A percentile compares a stretch with the other conserved stretches of the same genome.
Evolutionary conservation across 2,797 vertebrate genomes (phyloP).

Genomic region (Sebastes hubbsi): DNA sequence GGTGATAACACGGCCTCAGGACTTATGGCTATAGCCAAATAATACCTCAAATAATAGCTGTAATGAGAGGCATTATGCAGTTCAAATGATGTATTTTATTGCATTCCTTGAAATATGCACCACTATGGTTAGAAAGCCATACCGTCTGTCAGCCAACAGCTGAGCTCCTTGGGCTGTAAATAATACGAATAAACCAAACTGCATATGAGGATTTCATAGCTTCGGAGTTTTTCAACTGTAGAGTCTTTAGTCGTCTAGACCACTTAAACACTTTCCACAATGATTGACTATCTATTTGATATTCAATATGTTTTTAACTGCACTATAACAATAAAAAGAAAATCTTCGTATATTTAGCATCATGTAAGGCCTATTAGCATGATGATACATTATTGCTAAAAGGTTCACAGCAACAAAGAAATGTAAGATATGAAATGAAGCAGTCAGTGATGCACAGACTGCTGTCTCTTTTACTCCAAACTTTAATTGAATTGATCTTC

Average conservation of each 20-base stretch:
- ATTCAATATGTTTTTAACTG: not conserved
- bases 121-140: slow-evolving; percentile 19
- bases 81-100: slow-evolving; percentile 60
- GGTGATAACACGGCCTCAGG: slow-evolving; percentile 9
- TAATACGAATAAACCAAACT: slow-evolving; percentile 29
- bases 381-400: not conserved
- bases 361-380: not conserved
- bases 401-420: not conserved
- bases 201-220: not conserved
- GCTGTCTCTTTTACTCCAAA: not conserved
- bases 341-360: not conserved
- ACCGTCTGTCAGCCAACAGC: slow-evolving; percentile 24
- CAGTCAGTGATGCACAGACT: not conserved
- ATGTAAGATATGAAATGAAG: not conserved
- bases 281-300: not conserved
- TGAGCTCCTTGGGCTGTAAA: slow-evolving; percentile 30
- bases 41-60: slow-evolving; percentile 50
- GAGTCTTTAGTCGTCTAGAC: slow-evolving; percentile 4
- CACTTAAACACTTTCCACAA: not conserved
- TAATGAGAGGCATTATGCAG: slow-evolving; percentile 35
- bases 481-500: not conserved
- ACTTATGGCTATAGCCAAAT: slow-evolving; percentile 41
- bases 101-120: slow-evolving; percentile 46
- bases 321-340: not conserved
- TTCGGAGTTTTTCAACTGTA: not conserved